Evolutionary conservation across 2,113 vertebrate genomes (phyloP).

Genomic region (Alces alces): DNA sequence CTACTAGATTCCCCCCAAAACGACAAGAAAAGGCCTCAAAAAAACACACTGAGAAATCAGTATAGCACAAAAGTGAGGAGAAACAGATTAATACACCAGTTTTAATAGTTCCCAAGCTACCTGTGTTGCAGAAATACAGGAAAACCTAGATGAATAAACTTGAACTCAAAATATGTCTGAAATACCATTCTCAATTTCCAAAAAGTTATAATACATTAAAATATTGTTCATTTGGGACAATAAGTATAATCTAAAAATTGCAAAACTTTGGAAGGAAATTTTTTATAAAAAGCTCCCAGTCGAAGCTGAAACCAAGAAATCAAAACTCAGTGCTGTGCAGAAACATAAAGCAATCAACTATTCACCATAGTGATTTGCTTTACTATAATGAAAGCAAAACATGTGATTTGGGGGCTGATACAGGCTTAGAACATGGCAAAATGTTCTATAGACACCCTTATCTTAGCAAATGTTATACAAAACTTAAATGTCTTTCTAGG

Average conservation of each 20-base stretch:
- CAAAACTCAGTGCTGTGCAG: not conserved
- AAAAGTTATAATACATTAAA: not conserved
- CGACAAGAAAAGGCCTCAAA: not conserved
- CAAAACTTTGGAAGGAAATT: not conserved
- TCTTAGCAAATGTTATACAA: not conserved
- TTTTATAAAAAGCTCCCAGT: not conserved
- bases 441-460: not conserved
- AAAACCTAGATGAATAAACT: not conserved
- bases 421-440: not conserved
- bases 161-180: not conserved
- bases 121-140: not conserved
- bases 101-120: not conserved
- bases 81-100: not conserved
- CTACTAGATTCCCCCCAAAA: not conserved
- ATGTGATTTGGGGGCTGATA: not conserved
- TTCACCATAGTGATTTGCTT: not conserved
- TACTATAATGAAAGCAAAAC: not conserved
- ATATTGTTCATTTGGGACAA: not conserved
- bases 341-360: not conserved
- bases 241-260: not conserved
- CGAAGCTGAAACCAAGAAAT: not conserved
- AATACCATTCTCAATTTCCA: conserved; percentile 2
- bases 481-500: not conserved
- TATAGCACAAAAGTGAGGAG: not conserved
- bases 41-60: not conserved